Base-by-base conservation (phyloP, 2,113 vertebrate genomes). In the Oreocharis arfaki region DNA sequence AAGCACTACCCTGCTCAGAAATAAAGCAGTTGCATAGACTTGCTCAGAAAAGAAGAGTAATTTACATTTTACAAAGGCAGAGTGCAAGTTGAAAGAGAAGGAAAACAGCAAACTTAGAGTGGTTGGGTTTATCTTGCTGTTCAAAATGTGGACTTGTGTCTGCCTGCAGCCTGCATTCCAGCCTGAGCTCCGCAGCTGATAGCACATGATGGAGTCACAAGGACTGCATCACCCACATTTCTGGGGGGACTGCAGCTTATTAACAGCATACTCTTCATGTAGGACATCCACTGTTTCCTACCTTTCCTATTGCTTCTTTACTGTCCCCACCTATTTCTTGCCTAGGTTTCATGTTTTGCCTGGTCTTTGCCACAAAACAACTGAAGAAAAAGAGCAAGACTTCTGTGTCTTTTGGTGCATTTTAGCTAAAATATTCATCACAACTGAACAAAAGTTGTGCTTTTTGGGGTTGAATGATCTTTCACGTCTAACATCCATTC, bases 211-310 rank as follows among this genome's bases (percentile, higher is more conserved):
- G 19, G 6, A 59, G 30, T 49, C n/a, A 16, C 37, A 82, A 75
- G 53, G 49, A 44, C 11, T 0, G 0, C 26, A 33, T 42, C 0
- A 2, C 46, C 23, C 26, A n/a, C 1, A 0, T 32, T 22, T 39
- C 50, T 37, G 37, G 37, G 37, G 65, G 59, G 16, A 30, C 15
- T 59, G 59, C 60, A 63, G 15, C 9, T 65, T 76, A 20, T 21
- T 53, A 44, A 49, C 24, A 63, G 16, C 5, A 1, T 14, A 26
- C 20, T 53, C 42, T 64, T 87, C 13, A 10, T 52, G 23, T 42
- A 30, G 20, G 50, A 53, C 42, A 74, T 17, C 35, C 24, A 30
- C 21, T 59, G 64, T 70, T 92, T 59, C 37, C 32, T 60, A 24
- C n/a, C 9, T 67, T 80, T 69, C 27, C 30, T 50, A 5, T n/a